Evolutionary conservation across 2,888 invertebrate species (phyloP).

Genomic region (Spodoptera littoralis): DNA sequence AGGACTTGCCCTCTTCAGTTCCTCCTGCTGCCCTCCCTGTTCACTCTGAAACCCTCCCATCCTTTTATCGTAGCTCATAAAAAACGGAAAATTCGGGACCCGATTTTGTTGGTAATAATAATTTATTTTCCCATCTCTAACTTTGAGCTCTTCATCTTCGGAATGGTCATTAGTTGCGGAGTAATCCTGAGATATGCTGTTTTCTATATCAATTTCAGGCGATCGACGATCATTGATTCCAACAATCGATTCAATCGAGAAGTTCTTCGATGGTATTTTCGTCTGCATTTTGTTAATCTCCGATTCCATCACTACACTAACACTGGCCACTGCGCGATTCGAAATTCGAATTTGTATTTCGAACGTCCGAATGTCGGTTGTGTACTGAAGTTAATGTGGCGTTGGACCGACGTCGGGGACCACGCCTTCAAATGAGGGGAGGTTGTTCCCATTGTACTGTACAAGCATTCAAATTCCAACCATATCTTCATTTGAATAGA

Average conservation of each 20-base stretch:
- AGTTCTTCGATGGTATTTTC: constrained; percentile 88
- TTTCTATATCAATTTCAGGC: constrained; percentile 85
- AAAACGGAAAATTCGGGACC: constrained; percentile 84
- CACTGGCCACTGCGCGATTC: constrained; percentile 58
- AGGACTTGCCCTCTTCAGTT: constrained; percentile 81
- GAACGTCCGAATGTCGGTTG: constrained; percentile 70
- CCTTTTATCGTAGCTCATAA: constrained; percentile 84
- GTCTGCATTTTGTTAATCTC: constrained; percentile 82
- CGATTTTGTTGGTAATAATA: constrained; percentile 84
- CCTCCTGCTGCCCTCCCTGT: constrained; percentile 72
- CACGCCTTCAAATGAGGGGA: constrained; percentile 70
- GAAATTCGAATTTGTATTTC: constrained; percentile 59
- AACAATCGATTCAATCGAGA: constrained; percentile 91
- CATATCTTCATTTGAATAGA: accelerated
- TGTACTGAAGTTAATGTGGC: constrained; percentile 67
- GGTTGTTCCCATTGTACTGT: constrained; percentile 48
- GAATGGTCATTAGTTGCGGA: constrained; percentile 71
- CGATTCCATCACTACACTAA: constrained; percentile 77
- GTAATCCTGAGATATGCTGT: constrained; percentile 79
- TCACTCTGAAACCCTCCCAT: constrained; percentile 70
- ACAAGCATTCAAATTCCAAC: constrained; percentile 18
- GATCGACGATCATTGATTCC: constrained; percentile 79
- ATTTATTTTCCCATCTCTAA: constrained; percentile 79
- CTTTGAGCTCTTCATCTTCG: constrained; percentile 80
- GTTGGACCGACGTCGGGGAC: constrained; percentile 57